Evolutionary conservation across 2,888 invertebrate species (phyloP).

Genomic region (Nomada fabriciana): DNA sequence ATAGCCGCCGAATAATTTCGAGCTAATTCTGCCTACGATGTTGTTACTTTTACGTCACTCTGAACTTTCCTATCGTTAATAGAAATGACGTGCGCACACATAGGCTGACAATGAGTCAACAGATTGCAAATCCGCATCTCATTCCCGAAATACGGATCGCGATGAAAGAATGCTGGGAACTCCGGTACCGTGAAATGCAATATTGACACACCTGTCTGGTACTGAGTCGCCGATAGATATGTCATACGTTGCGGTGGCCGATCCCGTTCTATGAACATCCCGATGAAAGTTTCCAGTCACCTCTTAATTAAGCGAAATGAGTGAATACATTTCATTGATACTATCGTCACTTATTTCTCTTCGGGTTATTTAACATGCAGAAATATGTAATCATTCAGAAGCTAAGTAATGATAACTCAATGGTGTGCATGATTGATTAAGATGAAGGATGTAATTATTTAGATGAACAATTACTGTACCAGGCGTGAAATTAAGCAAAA

Average conservation of each 20-base stretch:
- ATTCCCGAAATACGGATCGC: too few relatives aligned
- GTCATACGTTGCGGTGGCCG: not conserved
- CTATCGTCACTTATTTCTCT: too few relatives aligned
- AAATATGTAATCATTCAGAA: too few relatives aligned
- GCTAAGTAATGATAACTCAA: too few relatives aligned
- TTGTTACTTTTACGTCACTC: not conserved
- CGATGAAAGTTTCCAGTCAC: not conserved
- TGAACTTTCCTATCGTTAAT: conserved; percentile 5
- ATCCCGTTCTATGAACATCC: not conserved
- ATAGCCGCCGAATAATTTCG: not conserved
- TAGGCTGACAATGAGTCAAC: conserved; percentile 24
- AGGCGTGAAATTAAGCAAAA: too few relatives aligned
- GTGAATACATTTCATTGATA: too few relatives aligned
- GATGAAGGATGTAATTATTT: too few relatives aligned
- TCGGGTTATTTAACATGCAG: too few relatives aligned
- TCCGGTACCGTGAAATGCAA: not conserved
- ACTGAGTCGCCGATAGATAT: not conserved
- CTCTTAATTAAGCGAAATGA: not conserved
- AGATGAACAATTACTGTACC: too few relatives aligned
- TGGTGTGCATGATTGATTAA: too few relatives aligned
- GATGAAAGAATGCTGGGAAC: not conserved
- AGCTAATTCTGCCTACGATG: not conserved
- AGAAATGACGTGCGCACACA: not conserved
- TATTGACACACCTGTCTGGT: not conserved
- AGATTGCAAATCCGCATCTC: conserved; percentile 22